Percentiles rank a stretch among this genome's conserved stretches.
Evolutionary conservation across 2,888 invertebrate genomes (phyloP).

Genomic region (Volucella bombylans): DNA sequence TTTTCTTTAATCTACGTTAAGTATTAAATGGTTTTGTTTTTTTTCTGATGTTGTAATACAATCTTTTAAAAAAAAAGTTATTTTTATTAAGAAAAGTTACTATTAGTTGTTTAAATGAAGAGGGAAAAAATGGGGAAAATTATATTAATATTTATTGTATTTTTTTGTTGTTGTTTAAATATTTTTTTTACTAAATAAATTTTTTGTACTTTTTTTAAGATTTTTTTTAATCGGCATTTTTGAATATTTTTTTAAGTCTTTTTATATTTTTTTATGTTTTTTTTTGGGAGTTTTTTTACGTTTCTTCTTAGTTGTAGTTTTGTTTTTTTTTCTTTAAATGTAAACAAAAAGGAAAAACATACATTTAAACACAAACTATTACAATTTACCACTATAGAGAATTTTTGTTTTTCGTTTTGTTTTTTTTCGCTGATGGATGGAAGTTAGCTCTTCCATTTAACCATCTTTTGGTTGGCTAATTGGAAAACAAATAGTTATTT

Average conservation of each 20-base stretch:
- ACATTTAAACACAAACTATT: conserved; percentile 70
- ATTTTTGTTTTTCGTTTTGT: conserved; percentile 66
- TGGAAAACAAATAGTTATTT: conserved; percentile 59
- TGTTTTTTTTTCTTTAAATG: conserved; percentile 10
- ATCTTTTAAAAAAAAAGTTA: conserved; percentile 17
- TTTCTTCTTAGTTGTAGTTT: conserved; percentile 37
- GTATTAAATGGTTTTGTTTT: conserved; percentile 44
- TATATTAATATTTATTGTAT: conserved; percentile 60
- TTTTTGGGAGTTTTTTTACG: conserved; percentile 48
- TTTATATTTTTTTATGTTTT: conserved; percentile 53
- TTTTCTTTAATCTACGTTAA: conserved; percentile 71
- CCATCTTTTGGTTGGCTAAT: conserved; percentile 55
- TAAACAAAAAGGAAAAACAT: conserved; percentile 70
- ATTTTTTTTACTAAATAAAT: conserved; percentile 75
- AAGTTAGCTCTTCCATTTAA: conserved; percentile 37
- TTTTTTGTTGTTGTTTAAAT: conserved; percentile 46
- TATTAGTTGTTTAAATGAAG: conserved; percentile 33
- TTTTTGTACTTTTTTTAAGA: conserved; percentile 71
- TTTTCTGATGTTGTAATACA: conserved; percentile 60
- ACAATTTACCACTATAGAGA: conserved; percentile 69
- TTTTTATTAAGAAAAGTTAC: conserved; percentile 29
- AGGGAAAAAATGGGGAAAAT: conserved; percentile 28
- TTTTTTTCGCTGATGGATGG: conserved; percentile 56
- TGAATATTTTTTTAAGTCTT: conserved; percentile 61
- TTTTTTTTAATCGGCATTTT: conserved; percentile 67